Base-by-base conservation (phyloP, 2,797 vertebrate species). In the Paratrypauchen microcephalus region DNA sequence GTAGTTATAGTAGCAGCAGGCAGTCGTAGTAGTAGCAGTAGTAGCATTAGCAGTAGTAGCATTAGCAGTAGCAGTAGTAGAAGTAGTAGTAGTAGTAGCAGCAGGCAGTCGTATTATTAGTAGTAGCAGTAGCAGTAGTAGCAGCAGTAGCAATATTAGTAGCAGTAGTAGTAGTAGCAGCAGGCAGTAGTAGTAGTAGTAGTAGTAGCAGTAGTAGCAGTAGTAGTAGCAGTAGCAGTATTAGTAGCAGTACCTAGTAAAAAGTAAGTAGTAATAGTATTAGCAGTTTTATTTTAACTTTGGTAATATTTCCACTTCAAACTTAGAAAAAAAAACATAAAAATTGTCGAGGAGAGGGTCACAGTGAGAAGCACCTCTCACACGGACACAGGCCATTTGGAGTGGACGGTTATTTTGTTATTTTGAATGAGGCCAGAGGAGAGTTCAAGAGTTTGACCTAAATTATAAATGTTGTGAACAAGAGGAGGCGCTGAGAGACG, bases 311-410 rank as follows among this genome's bases (percentile, higher is more conserved):
- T 57, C 23, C 56, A 28, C 56, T 28, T 57, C 56, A 57, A 26
- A 57, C 56, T 12, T 21, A n/a, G 54, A 11, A 15, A 16, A 23
- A 11, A 54, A 11, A 4, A 4, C 2, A 23, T 50, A 13, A 12
- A 55, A 23, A 24, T 23, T 15, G 12, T 13, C 56, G 4, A 76
- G 11, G 69, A 71, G 84, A 81, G 91, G 88, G 89, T 89, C 87
- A 76, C 47, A 77, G 69, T 68, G 70, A 65, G 32, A 12, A 75
- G 73, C 76, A 78, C 73, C 81, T 81, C 80, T 83, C 73, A 65
- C 4, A 26, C 59, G 70, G 55, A 82, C 81, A 85, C 82, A 73
- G 75, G 48, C 19, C 13, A 60, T 83, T 72, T 76, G 54, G 78
- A 82, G 70, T 19, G 24, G 61, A 36, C 24, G 45, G 61, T 72